Conservation (phyloP, 35 echinoderm and acorn worm species). For the Amphiura filiformis region DNA sequence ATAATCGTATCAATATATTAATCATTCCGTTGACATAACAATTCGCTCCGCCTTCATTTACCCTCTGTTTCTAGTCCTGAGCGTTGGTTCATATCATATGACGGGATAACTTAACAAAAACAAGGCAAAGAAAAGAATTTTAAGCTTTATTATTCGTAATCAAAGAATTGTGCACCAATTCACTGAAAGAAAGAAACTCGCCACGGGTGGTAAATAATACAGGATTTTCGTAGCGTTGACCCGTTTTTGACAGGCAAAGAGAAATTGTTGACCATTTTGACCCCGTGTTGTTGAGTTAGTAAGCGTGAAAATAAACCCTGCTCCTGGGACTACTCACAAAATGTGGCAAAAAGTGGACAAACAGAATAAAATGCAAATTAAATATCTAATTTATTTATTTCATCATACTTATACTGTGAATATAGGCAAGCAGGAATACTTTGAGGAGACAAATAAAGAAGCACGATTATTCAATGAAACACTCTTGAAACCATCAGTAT, state of each 20-base stretch:
- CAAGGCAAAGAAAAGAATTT: not conserved
- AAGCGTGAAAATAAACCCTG: not conserved
- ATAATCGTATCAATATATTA: too few relatives aligned
- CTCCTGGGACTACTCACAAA: not conserved
- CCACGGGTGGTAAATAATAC: not conserved
- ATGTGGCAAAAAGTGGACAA: not conserved
- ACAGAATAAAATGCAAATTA: too few relatives aligned
- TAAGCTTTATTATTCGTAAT: constrained; percentile 9
- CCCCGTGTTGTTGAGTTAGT: not conserved
- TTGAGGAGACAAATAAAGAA: not conserved
- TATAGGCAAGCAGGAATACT: not conserved
- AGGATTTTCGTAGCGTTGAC: too few relatives aligned
- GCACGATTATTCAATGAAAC: not conserved
- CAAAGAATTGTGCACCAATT: not conserved
- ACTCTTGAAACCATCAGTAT: not conserved
- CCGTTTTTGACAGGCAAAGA: not conserved
- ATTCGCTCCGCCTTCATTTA: too few relatives aligned
- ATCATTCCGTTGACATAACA: too few relatives aligned
- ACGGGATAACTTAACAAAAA: not conserved
- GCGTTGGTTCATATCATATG: not conserved
- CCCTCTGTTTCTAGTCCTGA: too few relatives aligned
- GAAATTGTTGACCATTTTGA: not conserved
- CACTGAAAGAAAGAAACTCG: not conserved
- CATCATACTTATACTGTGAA: not conserved
- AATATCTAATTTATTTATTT: too few relatives aligned